Percentiles rank a stretch among this genome's conserved stretches.
Evolutionary conservation across 2,797 vertebrate species (phyloP).

Genomic region (Decapterus maruadsi): DNA sequence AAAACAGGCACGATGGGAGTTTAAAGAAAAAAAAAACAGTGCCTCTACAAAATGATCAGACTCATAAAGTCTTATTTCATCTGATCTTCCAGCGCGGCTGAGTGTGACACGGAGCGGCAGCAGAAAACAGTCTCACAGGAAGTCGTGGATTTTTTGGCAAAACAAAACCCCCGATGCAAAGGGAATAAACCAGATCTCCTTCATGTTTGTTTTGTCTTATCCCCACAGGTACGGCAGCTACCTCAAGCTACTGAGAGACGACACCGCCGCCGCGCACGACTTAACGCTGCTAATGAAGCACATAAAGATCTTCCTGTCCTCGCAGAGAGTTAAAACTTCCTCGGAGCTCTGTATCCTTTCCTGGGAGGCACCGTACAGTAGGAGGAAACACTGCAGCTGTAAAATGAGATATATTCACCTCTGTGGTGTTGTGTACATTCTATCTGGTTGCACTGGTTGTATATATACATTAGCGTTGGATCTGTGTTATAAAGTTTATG

Average conservation of each 20-base stretch:
- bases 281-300: constrained; percentile 88
- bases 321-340: constrained; percentile 81
- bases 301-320: constrained; percentile 87
- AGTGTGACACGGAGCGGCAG: too few relatives aligned
- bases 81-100: too few relatives aligned
- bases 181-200: background rate
- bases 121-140: background rate
- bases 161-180: background rate
- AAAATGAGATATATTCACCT: background rate
- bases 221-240: constrained; percentile 89
- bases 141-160: background rate
- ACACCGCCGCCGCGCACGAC: constrained; percentile 72
- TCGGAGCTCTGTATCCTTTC: constrained; percentile 92
- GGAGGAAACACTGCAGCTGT: background rate
- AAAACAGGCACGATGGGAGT: too few relatives aligned
- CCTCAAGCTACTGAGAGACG: constrained; percentile 86
- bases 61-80: too few relatives aligned
- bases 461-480: background rate
- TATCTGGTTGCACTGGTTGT: rapidly evolving
- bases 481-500: background rate
- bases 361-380: background rate
- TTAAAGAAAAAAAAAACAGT: too few relatives aligned
- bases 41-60: too few relatives aligned
- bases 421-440: background rate
- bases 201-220: constrained; percentile 12